phyloP scores from a whole-genome alignment of 2,888 invertebrate genomes.

The Sesamia inferens region DNA sequence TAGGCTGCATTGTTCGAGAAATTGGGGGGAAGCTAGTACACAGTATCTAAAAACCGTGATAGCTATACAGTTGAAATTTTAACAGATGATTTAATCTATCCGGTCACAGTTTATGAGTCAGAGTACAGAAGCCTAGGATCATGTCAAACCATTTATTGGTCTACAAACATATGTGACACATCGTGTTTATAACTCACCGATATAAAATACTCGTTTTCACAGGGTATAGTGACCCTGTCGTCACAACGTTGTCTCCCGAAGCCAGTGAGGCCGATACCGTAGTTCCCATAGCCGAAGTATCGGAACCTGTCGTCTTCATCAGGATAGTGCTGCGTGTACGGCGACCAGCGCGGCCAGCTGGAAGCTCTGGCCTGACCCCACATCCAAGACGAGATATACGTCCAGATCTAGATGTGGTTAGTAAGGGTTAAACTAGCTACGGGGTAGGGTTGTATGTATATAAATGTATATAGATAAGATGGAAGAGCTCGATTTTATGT shows the following conservation, averaged over 20 bases:
- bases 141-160: no score
- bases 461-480: slow-evolving; percentile 31
- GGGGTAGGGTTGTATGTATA: slow-evolving; percentile 66
- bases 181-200: slow-evolving; percentile 85
- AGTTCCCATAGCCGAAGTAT: slow-evolving; percentile 84
- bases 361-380: slow-evolving; percentile 76
- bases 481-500: slow-evolving; percentile 22
- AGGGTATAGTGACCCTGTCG: slow-evolving; percentile 94
- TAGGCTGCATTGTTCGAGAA: no score
- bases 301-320: slow-evolving; percentile 72
- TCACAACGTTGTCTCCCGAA: slow-evolving; percentile 89
- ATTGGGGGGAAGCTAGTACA: no score
- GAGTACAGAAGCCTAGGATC: no score
- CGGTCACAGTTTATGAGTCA: no score
- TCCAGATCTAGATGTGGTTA: slow-evolving; percentile 82
- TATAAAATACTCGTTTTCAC: slow-evolving; percentile 95
- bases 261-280: slow-evolving; percentile 75
- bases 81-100: no score
- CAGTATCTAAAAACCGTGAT: no score
- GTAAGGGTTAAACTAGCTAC: slow-evolving; percentile 79
- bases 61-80: no score
- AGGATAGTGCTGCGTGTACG: slow-evolving; percentile 83
- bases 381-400: slow-evolving; percentile 85
- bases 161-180: no score
- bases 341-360: slow-evolving; percentile 78